Evolutionary conservation across 2,888 invertebrate genomes (phyloP).

Genomic region (Leistus spinibarbis): DNA sequence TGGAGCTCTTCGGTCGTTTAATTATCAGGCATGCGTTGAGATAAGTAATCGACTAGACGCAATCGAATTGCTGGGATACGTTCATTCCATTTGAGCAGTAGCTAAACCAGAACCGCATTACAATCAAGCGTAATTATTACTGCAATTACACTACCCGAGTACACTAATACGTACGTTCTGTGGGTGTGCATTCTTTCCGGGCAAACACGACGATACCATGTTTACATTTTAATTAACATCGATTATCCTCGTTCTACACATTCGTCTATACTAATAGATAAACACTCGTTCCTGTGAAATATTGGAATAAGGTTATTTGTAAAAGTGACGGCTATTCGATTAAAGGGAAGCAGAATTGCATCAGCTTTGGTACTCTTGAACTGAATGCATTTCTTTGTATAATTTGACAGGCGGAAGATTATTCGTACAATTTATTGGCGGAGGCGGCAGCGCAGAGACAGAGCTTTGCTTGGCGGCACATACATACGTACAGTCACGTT

Average conservation of each 20-base stretch:
- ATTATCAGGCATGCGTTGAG: not conserved
- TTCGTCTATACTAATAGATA: no score
- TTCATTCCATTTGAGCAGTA: not conserved
- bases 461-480: not conserved
- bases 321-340: not conserved
- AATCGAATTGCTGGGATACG: not conserved
- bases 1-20: not conserved
- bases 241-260: not conserved
- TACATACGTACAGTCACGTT: not conserved
- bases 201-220: not conserved
- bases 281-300: no score
- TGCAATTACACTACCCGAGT: not conserved
- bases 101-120: not conserved
- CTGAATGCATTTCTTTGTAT: conserved; percentile 40
- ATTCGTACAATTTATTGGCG: conserved; percentile 36
- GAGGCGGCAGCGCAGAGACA: not conserved
- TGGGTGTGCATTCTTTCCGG: not conserved
- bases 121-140: not conserved
- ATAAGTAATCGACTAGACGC: not conserved
- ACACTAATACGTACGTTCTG: not conserved
- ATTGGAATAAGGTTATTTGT: no score
- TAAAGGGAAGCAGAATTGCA: not conserved
- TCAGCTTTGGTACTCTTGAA: not conserved
- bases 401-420: conserved; percentile 40
- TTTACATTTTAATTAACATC: not conserved